Conservation (phyloP, 92 coral and sea anemone genomes). For the Epizoanthus fatuus region DNA sequence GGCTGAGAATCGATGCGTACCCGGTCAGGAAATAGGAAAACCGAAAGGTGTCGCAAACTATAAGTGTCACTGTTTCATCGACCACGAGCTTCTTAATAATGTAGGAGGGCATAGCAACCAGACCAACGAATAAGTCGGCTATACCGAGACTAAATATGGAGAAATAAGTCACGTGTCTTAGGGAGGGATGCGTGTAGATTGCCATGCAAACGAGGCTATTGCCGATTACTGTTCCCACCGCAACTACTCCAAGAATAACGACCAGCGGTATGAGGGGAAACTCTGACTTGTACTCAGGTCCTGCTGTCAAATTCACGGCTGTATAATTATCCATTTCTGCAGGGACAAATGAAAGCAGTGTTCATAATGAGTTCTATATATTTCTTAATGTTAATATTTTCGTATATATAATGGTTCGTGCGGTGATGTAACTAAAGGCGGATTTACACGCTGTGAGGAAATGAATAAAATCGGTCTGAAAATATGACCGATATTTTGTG, state of each 20-base stretch:
- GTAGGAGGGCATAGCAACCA: conserved; percentile 95
- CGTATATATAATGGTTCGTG: too few species aligned
- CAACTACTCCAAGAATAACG: conserved; percentile 64
- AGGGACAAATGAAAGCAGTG: not conserved
- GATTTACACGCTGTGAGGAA: too few species aligned
- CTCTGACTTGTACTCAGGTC: conserved; percentile 27
- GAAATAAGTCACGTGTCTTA: conserved; percentile 87
- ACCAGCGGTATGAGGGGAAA: conserved; percentile 74
- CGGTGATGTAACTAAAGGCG: too few species aligned
- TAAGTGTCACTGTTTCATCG: conserved; percentile 50
- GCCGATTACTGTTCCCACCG: conserved; percentile 87
- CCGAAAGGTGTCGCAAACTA: conserved; percentile 78
- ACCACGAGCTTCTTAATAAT: conserved; percentile 87
- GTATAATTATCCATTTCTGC: conserved; percentile 46
- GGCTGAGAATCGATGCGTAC: conserved; percentile 93
- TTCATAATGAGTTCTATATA: too few species aligned
- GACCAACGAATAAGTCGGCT: conserved; percentile 92
- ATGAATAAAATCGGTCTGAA: too few species aligned
- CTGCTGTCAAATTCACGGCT: conserved; percentile 73
- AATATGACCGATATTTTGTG: too few species aligned
- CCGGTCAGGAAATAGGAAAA: conserved; percentile 95
- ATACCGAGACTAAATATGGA: conserved; percentile 90
- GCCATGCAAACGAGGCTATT: conserved; percentile 90
- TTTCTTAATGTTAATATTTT: too few species aligned
- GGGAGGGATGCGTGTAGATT: conserved; percentile 82